Evolutionary conservation across 2,888 invertebrate genomes (phyloP), one percentile per base, ranked within the genome.

Genomic region (Sphecodes monilicornis): DNA sequence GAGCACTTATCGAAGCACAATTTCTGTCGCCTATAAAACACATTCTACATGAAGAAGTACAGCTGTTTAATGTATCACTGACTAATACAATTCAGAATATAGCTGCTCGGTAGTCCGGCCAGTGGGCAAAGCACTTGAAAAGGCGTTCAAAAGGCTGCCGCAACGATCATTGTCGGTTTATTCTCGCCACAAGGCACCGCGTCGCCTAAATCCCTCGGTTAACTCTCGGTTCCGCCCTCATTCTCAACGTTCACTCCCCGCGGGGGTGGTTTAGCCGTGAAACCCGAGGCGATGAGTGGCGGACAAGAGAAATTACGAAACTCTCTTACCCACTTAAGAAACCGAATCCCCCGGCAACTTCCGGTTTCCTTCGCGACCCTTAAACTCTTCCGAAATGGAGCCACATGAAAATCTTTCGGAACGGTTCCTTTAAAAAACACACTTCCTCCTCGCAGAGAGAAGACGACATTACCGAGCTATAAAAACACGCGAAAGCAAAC

Each of bases 231-330:
- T 29, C 36, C 32, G 41, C 18, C 22, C 76, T 32, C 75, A 18
- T 69, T 76, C 73, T 76, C 60, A 57, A 36, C 69, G 11, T 46
- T 77, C 72, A 70, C 75, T 71, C 84, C 46, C 76, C 76, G 76
- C 70, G 32, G n/a, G 26, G 46, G 18, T 26, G 43, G 36, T 54
- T 68, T 69, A 54, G 29, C 71, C 64, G 71, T 86, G 90, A 87
- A 90, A 90, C 78, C 85, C 84, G 86, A 88, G 78, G 77, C 88
- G 89, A 85, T 84, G 88, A 90, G 89, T 90, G 87, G 86, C 80
- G 84, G 78, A 80, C 84, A 89, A 86, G 83, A 91, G 88, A 89
- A 92, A 92, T 92, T 90, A 89, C 89, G 87, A 89, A 90, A 91
- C 89, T 90, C 89, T 85, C 86, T 91, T 86, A 90, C 82, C 78